These are phyloP conservation scores for Lydus trimaculatus DNA, from an alignment of 2,888 invertebrate species.

Conservation along the genomic window DNA sequence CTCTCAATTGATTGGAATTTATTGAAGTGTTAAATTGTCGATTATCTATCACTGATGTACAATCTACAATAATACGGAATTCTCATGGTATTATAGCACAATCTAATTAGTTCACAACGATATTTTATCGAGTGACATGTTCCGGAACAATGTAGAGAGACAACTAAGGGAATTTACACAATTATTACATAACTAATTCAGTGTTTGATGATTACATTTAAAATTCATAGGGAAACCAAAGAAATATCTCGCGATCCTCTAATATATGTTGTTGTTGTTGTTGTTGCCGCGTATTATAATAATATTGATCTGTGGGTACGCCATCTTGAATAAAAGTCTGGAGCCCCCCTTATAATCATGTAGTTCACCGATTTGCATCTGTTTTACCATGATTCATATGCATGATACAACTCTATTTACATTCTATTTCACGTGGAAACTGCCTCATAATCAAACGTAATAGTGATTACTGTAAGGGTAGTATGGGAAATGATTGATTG, in stretches of 20 bases:
- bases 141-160: not conserved
- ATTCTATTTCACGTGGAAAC: not conserved
- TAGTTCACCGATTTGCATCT: slow-evolving; percentile 20
- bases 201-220: not conserved
- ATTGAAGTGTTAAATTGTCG: slow-evolving; percentile 8
- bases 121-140: not conserved
- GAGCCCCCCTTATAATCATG: slow-evolving; percentile 3
- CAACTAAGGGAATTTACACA: not conserved
- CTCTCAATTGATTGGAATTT: not conserved
- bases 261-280: not conserved
- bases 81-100: not conserved
- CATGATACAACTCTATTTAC: slow-evolving; percentile 1
- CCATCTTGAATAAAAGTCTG: slow-evolving; percentile 5
- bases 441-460: not conserved
- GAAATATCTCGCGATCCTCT: too few species aligned
- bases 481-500: slow-evolving; percentile 18
- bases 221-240: too few species aligned
- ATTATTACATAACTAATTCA: not conserved
- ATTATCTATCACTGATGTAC: not conserved
- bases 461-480: not conserved
- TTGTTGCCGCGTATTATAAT: not conserved
- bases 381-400: slow-evolving; percentile 23
- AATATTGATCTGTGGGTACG: slow-evolving; percentile 8
- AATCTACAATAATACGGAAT: not conserved
- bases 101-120: not conserved